Conservation (phyloP, 2,113 vertebrate species). For the Camelus bactrianus region DNA sequence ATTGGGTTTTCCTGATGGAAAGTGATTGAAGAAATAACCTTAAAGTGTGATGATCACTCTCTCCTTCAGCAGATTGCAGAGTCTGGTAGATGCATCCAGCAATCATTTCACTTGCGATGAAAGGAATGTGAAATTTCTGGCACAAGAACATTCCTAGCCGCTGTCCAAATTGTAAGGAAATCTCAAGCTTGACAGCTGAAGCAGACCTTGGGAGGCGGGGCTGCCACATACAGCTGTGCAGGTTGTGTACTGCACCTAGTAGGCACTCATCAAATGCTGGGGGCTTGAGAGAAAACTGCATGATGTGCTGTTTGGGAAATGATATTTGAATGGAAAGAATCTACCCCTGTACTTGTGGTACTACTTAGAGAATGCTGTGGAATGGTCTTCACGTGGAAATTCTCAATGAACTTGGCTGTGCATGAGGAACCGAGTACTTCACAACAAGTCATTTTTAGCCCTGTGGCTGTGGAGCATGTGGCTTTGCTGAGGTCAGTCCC, state of each 20-base stretch:
- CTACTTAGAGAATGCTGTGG: not conserved
- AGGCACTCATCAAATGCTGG: not conserved
- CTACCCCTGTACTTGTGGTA: not conserved
- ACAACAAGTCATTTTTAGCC: not conserved
- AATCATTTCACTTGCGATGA: conserved; percentile 25
- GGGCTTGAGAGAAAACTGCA: not conserved
- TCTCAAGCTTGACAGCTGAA: not conserved
- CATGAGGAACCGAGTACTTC: not conserved
- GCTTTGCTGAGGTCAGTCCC: not conserved
- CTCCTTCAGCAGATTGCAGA: not conserved
- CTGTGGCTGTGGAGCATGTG: no score
- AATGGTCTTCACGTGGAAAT: rapidly evolving
- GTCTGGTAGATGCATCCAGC: not conserved
- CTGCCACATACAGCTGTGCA: no score
- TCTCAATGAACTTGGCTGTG: not conserved
- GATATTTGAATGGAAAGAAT: not conserved
- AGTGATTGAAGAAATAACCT: not conserved
- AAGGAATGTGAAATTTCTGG: not conserved
- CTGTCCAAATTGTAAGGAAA: not conserved
- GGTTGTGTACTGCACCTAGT: not conserved
- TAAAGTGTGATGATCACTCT: not conserved
- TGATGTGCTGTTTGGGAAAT: not conserved
- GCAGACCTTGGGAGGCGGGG: not conserved
- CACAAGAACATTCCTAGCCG: not conserved
- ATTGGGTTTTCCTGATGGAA: not conserved